Base-by-base conservation (phyloP, 2,797 vertebrate genomes). In the Paedocypris micromegethes region DNA sequence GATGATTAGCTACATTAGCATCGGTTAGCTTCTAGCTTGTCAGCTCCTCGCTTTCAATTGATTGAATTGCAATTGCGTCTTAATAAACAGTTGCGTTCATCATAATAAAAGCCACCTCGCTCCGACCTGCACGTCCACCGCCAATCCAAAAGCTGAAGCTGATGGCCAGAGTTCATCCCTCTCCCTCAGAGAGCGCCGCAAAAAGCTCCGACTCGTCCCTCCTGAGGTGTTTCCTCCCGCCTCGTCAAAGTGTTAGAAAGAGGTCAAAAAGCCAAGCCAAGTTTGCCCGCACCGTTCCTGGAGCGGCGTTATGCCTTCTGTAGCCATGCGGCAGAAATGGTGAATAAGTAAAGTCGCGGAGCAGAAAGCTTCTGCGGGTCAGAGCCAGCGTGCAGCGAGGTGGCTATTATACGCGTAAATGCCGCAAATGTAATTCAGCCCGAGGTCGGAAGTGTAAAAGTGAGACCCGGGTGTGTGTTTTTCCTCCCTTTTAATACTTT, bases 351-450 rank as follows among this genome's bases (percentile, higher is more conserved):
- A 90, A 81, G 78, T 52, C 58, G 68, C 72, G 5, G 58, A 76
- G 53, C 62, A 73, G 82, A 86, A 79, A 85, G 82, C 77, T 81
- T 78, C 69, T 79, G 70, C 64, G 75, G 78, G 68, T 68, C 53
- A 52, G 76, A 72, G 63, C 50, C 44, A 52, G 68, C 64, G 55
- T 57, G 72, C 59, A 46, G 80, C 83, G 80, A 83, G 83, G 84
- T 84, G 80, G 79, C 86, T 84, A 81, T 86, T 84, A 84, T 81
- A 81, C 82, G 75, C 70, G 79, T 87, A 88, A 79, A 88, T 72
- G 46, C 83, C 83, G 77, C 79, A 83, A 88, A 88, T 89, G 87
- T 87, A 87, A 88, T 87, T 84, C 86, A 80, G 86, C 88, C 78
- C 63, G 45, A 72, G 87, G 86, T 86, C 81, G 83, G 76, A 80